Conservation (phyloP, 1,140 invertebrate species). For the Bombus balteatus region DNA sequence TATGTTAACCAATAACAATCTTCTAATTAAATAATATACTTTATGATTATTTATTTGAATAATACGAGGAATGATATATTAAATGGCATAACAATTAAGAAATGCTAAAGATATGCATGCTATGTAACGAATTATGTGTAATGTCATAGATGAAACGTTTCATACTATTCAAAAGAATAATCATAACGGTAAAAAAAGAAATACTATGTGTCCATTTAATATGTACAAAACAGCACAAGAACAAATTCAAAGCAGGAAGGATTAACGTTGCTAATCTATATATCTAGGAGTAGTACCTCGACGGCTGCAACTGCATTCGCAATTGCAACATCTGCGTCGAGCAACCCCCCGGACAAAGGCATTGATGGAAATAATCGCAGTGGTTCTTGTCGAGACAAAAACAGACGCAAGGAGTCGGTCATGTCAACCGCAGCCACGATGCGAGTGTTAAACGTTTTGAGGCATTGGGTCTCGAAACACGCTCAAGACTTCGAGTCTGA, state of each 20-base stretch:
- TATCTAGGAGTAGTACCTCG: constrained; percentile 92
- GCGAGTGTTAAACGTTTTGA: constrained; percentile 94
- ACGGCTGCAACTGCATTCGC: constrained; percentile 95
- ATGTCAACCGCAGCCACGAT: constrained; percentile 96
- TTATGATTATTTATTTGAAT: background rate
- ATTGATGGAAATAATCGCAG: constrained; percentile 75
- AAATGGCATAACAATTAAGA: background rate
- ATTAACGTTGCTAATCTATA: background rate
- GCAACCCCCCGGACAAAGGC: constrained; percentile 87
- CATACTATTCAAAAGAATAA: background rate
- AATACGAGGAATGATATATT: background rate
- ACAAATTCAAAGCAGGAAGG: background rate
- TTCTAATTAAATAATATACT: too few species aligned
- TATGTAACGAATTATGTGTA: background rate
- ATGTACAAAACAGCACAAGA: background rate
- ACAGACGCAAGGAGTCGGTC: constrained; percentile 90
- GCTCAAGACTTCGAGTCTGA: constrained; percentile 93
- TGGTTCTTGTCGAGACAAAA: constrained; percentile 78
- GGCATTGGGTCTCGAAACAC: constrained; percentile 88
- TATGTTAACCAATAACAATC: background rate
- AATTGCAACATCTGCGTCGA: constrained; percentile 94
- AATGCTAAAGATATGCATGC: background rate
- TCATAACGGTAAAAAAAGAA: background rate
- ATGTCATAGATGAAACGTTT: background rate
- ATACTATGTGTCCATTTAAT: too few species aligned